Conservation (phyloP, 2,797 vertebrate species). For the Tauraco hartlaubi region DNA sequence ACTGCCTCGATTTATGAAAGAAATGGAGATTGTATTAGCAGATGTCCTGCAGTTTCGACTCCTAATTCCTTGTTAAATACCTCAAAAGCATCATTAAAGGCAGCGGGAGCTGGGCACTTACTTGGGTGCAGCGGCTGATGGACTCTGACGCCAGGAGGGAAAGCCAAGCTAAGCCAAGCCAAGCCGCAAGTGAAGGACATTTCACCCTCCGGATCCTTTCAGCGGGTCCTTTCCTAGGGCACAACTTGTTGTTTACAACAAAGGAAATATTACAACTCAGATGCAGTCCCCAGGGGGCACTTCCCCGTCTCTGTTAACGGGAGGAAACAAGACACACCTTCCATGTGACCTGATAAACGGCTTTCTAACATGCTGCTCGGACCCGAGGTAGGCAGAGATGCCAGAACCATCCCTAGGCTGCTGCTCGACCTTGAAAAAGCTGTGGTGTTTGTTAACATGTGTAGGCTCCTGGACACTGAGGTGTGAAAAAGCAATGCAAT, state of each 20-base stretch:
- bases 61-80: neutral
- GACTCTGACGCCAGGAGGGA: neutral
- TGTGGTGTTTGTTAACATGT: neutral
- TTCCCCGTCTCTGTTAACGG: neutral
- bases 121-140: neutral
- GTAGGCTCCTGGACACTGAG: neutral
- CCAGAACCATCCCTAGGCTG: neutral
- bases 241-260: constrained; percentile 54
- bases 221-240: constrained; percentile 12
- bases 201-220: neutral
- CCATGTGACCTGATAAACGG: neutral
- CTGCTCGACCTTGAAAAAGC: neutral
- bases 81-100: neutral
- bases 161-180: neutral
- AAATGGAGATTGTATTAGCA: neutral
- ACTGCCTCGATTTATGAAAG: neutral
- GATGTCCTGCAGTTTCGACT: neutral
- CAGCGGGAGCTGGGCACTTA: neutral
- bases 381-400: neutral
- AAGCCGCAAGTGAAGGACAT: neutral
- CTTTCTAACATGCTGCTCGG: accelerated
- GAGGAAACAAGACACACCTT: constrained; percentile 41
- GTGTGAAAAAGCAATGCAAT: neutral
- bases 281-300: neutral
- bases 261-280: constrained; percentile 41